Evolutionary conservation across 2,113 vertebrate genomes (phyloP).

Genomic region (Turnix velox): DNA sequence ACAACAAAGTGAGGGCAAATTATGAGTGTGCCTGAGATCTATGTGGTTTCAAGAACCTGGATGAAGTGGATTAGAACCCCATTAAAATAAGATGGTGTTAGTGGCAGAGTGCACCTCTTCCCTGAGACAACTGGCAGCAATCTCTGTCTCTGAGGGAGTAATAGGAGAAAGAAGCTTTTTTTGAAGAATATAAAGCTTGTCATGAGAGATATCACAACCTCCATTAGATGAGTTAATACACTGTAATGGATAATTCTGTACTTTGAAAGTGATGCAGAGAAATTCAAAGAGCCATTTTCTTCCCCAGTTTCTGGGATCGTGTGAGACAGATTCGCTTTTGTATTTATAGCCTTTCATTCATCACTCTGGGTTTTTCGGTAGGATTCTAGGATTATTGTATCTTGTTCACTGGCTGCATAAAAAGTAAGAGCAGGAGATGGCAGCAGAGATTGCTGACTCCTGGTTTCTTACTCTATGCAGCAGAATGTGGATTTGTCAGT

Average conservation of each 20-base stretch:
- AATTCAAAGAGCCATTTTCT: not conserved
- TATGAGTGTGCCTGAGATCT: not conserved
- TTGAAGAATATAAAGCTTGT: not conserved
- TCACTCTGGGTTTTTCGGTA: not conserved
- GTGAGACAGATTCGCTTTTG: not conserved
- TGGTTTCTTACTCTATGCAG: not conserved
- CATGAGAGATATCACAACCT: not conserved
- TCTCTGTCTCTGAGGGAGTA: not conserved
- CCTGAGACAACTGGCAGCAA: not conserved
- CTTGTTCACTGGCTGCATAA: not conserved
- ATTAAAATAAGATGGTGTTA: not conserved
- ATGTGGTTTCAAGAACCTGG: not conserved
- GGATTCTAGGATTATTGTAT: not conserved
- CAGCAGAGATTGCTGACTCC: slow-evolving; percentile 71
- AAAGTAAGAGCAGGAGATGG: slow-evolving; percentile 68
- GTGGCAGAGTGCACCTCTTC: not conserved
- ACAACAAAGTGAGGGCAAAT: not conserved
- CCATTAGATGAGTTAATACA: not conserved
- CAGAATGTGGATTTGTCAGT: not conserved
- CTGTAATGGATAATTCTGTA: not conserved
- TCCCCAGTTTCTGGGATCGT: not conserved
- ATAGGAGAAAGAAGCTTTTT: not conserved
- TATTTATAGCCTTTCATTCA: not conserved
- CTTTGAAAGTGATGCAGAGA: not conserved
- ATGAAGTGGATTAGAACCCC: not conserved